Base-by-base conservation (phyloP, 2,888 invertebrate genomes). In the Melanchra persicariae region DNA sequence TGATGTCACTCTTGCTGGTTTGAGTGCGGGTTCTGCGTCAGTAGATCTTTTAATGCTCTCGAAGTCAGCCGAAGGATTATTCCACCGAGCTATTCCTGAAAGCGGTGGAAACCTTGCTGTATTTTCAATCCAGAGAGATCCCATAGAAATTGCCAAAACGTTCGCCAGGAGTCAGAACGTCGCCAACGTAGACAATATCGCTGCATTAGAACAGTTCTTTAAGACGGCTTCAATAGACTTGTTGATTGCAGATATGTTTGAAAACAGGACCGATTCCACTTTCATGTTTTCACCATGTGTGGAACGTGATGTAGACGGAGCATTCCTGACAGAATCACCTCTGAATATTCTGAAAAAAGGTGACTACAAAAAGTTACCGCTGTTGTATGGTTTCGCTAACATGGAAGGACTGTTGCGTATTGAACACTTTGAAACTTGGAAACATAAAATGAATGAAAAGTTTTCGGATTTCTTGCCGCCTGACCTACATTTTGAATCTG, bases 401-500 rank as follows among this genome's bases (percentile, higher is more conserved):
- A 91, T 90, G 91, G 91, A 92, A 81, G 91, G 92, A 7, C 66
- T 88, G 6, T 7, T 90, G 0, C 83, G 89, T 8, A n/a, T 88
- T 17, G 22, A 37, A 0, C 30, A 77, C 0, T 92, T 90, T 67
- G 87, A 89, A 2, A 0, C 12, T 0, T 90, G 89, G 89, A 88
- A 86, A 57, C 1, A 74, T 3, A 77, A 52, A 65, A 93, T 94
- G 91, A 92, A 92, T 82, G 77, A 87, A 34, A 89, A 88, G 0
- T 92, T 93, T 83, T 87, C 90, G 0, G 89, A 92, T 24, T 93
- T 91, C 59, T 43, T 94, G 12, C 92, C 93, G 1, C 80, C 74
- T 15, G 89, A 93, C 68, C 81, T 93, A 1, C 62, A 87, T 55
- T 91, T 91, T 78, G 77, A 82, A 10, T 84, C 37, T 67, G 72